Evolutionary conservation across 2,797 vertebrate genomes (phyloP).

Genomic region (Diplodus puntazzo): DNA sequence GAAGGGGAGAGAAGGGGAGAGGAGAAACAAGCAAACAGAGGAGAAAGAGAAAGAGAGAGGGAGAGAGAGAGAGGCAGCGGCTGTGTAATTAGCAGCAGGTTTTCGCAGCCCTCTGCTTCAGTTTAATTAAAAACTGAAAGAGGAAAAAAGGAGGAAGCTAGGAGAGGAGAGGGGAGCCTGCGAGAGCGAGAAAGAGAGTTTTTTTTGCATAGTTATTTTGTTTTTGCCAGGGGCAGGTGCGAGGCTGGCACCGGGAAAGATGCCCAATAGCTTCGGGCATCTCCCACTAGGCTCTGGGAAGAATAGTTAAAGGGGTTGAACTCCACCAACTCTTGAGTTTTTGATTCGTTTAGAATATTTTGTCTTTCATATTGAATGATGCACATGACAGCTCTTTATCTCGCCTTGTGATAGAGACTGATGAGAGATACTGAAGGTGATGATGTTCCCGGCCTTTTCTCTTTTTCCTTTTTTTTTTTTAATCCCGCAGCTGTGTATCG

Average conservation of each 20-base stretch:
- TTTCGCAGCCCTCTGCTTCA: slow-evolving; percentile 80
- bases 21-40: slow-evolving; percentile 61
- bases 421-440: slow-evolving; percentile 55
- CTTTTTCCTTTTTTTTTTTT: slow-evolving; percentile 8
- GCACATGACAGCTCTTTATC: slow-evolving; percentile 14
- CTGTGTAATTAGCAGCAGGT: slow-evolving; percentile 84
- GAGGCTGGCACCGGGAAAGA: slow-evolving; percentile 69
- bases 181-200: slow-evolving; percentile 56
- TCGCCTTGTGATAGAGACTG: slow-evolving; percentile 23
- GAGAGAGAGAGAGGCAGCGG: slow-evolving; percentile 67
- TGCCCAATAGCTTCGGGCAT: slow-evolving; percentile 71
- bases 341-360: slow-evolving; percentile 55
- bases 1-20: slow-evolving; percentile 35
- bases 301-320: slow-evolving; percentile 63
- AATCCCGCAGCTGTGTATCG: slow-evolving; percentile 61
- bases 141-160: slow-evolving; percentile 70
- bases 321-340: slow-evolving; percentile 59
- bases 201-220: slow-evolving; percentile 77
- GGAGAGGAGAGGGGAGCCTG: slow-evolving; percentile 64
- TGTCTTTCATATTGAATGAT: slow-evolving; percentile 6
- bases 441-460: slow-evolving; percentile 41
- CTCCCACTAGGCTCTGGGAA: slow-evolving; percentile 64
- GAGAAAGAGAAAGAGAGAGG: slow-evolving; percentile 28
- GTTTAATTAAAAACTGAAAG: slow-evolving; percentile 84
- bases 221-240: slow-evolving; percentile 81